A percentile compares a stretch with the other conserved stretches of the same genome.
Evolutionary conservation across 1,140 invertebrate species (phyloP).

Genomic region (Eciton burchellii): DNA sequence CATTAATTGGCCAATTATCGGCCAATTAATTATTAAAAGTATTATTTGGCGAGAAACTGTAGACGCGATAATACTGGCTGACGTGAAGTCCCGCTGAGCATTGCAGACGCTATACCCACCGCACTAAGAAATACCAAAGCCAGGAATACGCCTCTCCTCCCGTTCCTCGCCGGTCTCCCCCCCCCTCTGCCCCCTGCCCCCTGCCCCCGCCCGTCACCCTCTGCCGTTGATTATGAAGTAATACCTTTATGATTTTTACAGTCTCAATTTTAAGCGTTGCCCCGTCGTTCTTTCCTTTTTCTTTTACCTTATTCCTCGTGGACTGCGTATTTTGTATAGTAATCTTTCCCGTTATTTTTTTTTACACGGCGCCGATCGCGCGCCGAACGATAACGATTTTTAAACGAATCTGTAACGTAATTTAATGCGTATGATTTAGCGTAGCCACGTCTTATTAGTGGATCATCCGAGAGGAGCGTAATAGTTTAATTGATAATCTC

Average conservation of each 20-base stretch:
- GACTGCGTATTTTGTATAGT: slow-evolving; percentile 68
- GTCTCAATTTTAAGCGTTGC: slow-evolving; percentile 56
- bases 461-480: slow-evolving; percentile 48
- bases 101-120: slow-evolving; percentile 75
- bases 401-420: slow-evolving; percentile 74
- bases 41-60: neutral
- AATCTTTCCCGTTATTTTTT: slow-evolving; percentile 66
- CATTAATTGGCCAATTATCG: neutral
- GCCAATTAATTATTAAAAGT: too few species aligned
- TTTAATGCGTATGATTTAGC: slow-evolving; percentile 73
- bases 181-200: too few species aligned
- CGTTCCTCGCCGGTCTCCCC: slow-evolving; percentile 52
- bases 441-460: slow-evolving; percentile 69
- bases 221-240: slow-evolving; percentile 72
- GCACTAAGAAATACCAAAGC: slow-evolving; percentile 84
- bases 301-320: slow-evolving; percentile 28
- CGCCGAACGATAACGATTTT: slow-evolving; percentile 61
- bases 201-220: too few species aligned
- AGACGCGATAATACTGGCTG: slow-evolving; percentile 21
- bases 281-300: slow-evolving; percentile 24
- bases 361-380: slow-evolving; percentile 15
- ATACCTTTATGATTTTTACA: slow-evolving; percentile 35
- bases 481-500: slow-evolving; percentile 68
- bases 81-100: slow-evolving; percentile 50
- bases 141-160: slow-evolving; percentile 65